Evolutionary conservation across 2,888 invertebrate species (phyloP).

Genomic region (Agonopterix heracliana): DNA sequence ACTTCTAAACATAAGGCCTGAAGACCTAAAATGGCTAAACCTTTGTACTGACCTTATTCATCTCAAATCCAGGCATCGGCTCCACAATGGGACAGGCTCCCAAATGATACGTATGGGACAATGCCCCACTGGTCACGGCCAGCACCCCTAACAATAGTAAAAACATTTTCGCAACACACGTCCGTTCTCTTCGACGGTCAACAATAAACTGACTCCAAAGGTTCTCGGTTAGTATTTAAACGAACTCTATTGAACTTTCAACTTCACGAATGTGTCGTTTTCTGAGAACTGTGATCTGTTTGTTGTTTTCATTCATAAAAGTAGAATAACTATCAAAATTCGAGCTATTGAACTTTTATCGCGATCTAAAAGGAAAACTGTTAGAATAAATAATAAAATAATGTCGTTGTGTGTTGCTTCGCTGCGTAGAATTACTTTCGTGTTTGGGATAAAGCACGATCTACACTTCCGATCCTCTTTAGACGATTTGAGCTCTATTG

Average conservation of each 20-base stretch:
- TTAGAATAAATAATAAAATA: too few species aligned
- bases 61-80: constrained; percentile 83
- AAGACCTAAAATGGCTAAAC: too few species aligned
- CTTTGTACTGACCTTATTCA: constrained; percentile 78
- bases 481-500: too few species aligned
- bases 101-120: constrained; percentile 82
- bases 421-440: too few species aligned
- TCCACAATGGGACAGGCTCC: constrained; percentile 85
- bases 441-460: too few species aligned
- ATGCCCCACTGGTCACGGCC: constrained; percentile 41
- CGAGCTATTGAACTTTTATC: too few species aligned
- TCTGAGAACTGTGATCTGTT: constrained; percentile 12
- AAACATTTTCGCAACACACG: constrained; percentile 5
- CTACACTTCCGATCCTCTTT: too few species aligned
- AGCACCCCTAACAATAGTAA: constrained; percentile 28
- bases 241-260: constrained; percentile 11
- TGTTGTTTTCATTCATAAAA: not conserved
- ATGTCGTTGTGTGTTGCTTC: too few species aligned
- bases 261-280: constrained; percentile 12
- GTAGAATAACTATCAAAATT: not conserved
- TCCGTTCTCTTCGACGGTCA: not conserved
- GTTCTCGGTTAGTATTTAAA: not conserved
- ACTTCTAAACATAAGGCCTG: too few species aligned
- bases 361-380: too few species aligned
- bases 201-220: constrained; percentile 7